Evolutionary conservation across 2,797 vertebrate species (phyloP).

Genomic region (Phrynocephalus guinanensis): DNA sequence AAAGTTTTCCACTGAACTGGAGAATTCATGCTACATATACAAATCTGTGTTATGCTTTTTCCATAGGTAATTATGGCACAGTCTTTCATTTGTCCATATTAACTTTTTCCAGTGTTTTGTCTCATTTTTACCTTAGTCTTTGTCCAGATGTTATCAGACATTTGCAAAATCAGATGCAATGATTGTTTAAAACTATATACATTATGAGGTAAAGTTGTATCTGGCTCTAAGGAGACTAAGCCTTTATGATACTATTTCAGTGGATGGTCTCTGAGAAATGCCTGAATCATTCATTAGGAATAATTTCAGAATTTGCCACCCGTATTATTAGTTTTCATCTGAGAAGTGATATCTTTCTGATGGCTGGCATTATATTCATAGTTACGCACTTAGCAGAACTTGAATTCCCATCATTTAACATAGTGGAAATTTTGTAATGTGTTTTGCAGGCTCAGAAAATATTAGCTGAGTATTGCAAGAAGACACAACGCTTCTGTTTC

Average conservation of each 20-base stretch:
- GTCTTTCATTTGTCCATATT: not conserved
- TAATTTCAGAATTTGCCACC: constrained; percentile 33
- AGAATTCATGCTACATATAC: not conserved
- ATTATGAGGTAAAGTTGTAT: constrained; percentile 19
- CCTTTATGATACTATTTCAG: constrained; percentile 25
- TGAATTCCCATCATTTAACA: constrained; percentile 54
- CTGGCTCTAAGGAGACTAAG: constrained; percentile 5
- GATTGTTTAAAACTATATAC: not conserved
- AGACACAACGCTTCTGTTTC: constrained; percentile 47
- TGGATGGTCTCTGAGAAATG: constrained; percentile 3
- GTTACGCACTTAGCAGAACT: constrained; percentile 43
- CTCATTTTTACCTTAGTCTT: constrained; percentile 1
- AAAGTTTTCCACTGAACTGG: not conserved
- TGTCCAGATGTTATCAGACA: not conserved
- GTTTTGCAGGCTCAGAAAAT: constrained; percentile 51
- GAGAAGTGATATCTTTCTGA: constrained; percentile 40
- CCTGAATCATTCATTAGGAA: constrained; percentile 34
- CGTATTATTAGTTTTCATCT: constrained; percentile 40
- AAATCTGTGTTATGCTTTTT: not conserved
- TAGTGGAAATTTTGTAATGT: constrained; percentile 54
- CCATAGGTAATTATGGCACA: not conserved
- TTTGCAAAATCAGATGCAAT: constrained; percentile 3
- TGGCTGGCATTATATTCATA: constrained; percentile 41
- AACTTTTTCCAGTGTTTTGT: not conserved
- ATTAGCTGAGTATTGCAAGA: constrained; percentile 48